Base-by-base conservation (phyloP, 2,113 vertebrate species). In the Craseonycteris thonglongyai region DNA sequence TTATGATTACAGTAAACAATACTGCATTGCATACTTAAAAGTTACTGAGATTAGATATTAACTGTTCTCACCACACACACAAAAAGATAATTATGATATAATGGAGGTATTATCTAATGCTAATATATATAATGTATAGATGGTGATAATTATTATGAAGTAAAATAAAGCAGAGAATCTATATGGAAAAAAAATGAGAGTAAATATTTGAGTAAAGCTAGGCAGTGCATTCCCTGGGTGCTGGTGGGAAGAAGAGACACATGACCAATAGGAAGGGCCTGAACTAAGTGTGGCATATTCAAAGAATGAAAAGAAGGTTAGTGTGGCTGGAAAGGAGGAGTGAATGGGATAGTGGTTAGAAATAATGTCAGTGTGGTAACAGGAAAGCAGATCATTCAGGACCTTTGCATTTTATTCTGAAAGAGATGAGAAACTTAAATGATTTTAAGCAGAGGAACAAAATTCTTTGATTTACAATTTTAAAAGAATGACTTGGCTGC, bases 391-490 rank as follows among this genome's bases (percentile, higher is more conserved):
- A 28, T n/a, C 16, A 63, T 19, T 74, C 61, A 82, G 40, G 6
- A 26, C 18, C 35, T 88, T 47, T 65, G 47, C 0, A 38, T 91
- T 81, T 21, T 61, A 30, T 49, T 58, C 51, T 85, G 47, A 56
- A 13, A 58, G 26, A 72, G 42, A 85, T n/a, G 42, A 78, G 40
- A 95, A 86, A 1, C 38, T 88, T 90, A 33, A 22, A 38, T 79
- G 22, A 13, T 61, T 96, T 94, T 69, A 95, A 69, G 49, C 35
- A 54, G 6, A 83, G 15, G 18, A 78, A 79, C 51, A 63, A 28
- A 14, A 85, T 47, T 74, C 26, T 89, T 88, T 74, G 14, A 30
- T n/a, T 74, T 88, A 74, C 26, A 21, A n/a, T 72, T 89, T 89
- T 96, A 38, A 90, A 86, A 66, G 28, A 86, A 49, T 49, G 22